Conservation (phyloP, 1,140 invertebrate genomes). For the Hylyphantes graminicola region DNA sequence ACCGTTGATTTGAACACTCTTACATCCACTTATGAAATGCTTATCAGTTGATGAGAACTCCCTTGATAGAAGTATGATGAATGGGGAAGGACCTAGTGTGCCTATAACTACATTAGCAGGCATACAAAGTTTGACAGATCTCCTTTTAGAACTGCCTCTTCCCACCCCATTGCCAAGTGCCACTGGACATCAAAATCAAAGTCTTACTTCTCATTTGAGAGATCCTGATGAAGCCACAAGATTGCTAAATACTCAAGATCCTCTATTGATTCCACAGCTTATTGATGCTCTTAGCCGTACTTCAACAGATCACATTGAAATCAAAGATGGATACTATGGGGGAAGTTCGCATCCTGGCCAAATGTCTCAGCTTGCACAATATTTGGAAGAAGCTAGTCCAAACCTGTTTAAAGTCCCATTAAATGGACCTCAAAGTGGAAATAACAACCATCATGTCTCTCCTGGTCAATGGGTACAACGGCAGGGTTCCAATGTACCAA, state of each 20-base stretch:
- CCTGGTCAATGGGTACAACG: constrained; percentile 44
- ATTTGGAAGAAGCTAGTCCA: constrained; percentile 82
- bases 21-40: too few relatives aligned
- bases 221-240: constrained; percentile 93
- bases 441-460: constrained; percentile 24
- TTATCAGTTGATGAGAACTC: not conserved
- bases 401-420: constrained; percentile 70
- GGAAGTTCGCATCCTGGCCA: constrained; percentile 73
- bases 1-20: too few relatives aligned
- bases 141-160: constrained; percentile 93
- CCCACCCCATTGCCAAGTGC: constrained; percentile 89
- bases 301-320: constrained; percentile 88
- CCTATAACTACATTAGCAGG: constrained; percentile 97
- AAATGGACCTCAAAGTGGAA: constrained; percentile 23
- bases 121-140: constrained; percentile 93
- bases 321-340: constrained; percentile 84
- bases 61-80: constrained; percentile 72
- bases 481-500: constrained; percentile 36
- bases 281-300: constrained; percentile 85
- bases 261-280: constrained; percentile 70
- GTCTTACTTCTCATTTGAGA: constrained; percentile 83
- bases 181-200: constrained; percentile 70
- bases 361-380: constrained; percentile 74
- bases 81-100: constrained; percentile 96
- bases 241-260: constrained; percentile 72